These are phyloP conservation scores for Falco biarmicus DNA, from an alignment of 2,797 vertebrate genomes.

Conservation along the genomic window DNA sequence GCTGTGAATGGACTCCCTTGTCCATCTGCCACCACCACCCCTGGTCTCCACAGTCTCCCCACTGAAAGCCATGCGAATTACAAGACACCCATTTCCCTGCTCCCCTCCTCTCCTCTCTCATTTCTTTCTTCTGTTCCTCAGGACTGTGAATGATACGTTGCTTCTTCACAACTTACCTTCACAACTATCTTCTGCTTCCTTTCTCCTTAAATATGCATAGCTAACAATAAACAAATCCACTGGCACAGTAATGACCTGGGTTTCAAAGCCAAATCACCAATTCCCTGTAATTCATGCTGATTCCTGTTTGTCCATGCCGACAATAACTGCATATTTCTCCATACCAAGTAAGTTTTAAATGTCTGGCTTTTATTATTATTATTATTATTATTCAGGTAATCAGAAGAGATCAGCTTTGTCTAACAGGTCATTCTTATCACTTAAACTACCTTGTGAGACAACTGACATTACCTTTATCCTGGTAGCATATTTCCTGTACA, in stretches of 20 bases:
- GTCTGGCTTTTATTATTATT: background rate
- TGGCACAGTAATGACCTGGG: background rate
- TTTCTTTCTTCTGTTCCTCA: background rate
- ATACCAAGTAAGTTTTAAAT: background rate
- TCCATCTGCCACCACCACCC: background rate
- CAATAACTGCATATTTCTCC: background rate
- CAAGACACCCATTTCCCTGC: background rate
- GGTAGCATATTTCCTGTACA: fast-evolving
- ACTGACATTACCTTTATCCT: background rate
- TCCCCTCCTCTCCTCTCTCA: background rate
- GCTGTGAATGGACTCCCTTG: background rate
- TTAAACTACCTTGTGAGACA: background rate
- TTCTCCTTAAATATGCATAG: background rate
- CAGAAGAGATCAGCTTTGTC: background rate
- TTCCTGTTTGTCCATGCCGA: background rate
- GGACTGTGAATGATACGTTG: background rate
- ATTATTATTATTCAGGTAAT: background rate
- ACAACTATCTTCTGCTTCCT: background rate
- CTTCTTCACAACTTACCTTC: background rate
- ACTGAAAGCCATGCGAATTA: background rate
- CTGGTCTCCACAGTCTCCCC: background rate
- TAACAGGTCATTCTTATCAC: background rate
- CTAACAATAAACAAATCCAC: background rate
- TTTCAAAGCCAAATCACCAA: background rate
- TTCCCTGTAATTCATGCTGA: background rate